Evolutionary conservation across 2,888 invertebrate species (phyloP), one percentile per base, ranked within the genome.

Genomic region (Volucella zonaria): DNA sequence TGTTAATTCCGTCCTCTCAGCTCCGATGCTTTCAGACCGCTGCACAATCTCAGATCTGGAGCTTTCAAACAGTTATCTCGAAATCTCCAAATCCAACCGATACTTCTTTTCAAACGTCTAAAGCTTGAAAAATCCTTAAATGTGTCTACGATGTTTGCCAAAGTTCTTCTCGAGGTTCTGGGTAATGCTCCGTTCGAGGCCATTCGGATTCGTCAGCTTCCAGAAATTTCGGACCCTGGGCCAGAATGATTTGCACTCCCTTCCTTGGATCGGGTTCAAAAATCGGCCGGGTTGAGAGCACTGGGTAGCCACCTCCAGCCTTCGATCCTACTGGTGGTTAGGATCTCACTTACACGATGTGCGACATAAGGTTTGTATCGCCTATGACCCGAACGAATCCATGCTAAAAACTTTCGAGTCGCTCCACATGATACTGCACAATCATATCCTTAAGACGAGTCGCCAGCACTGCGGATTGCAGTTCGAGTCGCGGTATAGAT

Each of bases 331-430:
- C 56, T 49, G 15, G n/a, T 59, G 4, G 14, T 47, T 31, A 79
- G 40, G 31, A 81, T 81, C 49, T 86, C 73, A 12, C 58, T 59
- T 38, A 81, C 59, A 9, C 77, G 59, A 42, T 77, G 71, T 3
- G 79, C 75, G 11, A 71, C 71, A 8, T 54, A 85, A 2, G 75
- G 73, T 38, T 79, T 75, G 45, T 87, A 86, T 23, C 75, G 80
- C 62, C 88, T 64, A 8, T 86, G 82, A 38, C 87, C 87, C 6
- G 87, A 87, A 58, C 78, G 52, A 15, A 88, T 73, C 88, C 88
- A 89, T 42, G 75, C 56, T n/a, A 88, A 31, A 10, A 86, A 64
- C 0, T 66, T 81, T 6, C 54, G 18, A 0, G 23, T 81, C 77
- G 12, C 23, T 81, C 76, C 73, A 83, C 43, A 79, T 83, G 70